Base-by-base conservation (phyloP, 2,888 invertebrate genomes). In the Chamaedrilus cognettii region DNA sequence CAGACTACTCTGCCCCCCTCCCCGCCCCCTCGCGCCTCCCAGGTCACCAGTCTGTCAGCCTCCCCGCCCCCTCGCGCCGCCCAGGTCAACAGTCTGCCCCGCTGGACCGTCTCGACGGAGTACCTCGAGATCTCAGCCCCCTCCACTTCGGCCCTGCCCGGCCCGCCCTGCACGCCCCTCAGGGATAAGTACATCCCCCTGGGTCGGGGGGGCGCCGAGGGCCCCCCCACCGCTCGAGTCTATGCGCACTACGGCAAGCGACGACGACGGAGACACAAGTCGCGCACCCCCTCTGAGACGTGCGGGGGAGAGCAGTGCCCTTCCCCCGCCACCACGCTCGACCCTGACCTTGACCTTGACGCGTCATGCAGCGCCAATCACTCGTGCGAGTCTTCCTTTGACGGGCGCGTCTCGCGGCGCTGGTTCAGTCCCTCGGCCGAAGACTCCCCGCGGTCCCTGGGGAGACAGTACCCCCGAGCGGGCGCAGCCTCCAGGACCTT, bases 241-340 rank as follows among this genome's bases (percentile, higher is more conserved):
- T 52, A 19, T 26, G 15, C 55, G 11, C 55, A 23, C 11, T 52
- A 52, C 55, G 55, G 55, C 11, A 52, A 52, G 55, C 55, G 55
- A 7, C 55, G 55, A 19, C 55, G 55, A 26, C 19, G 55, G 26
- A 52, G 26, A 26, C 11, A 26, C 19, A 52, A 26, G 5, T 19
- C 11, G 11, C 11, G 11, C 11, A 42, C 42, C 11, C 42, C 42
- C 11, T 19, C 42, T 19, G 19, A 19, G 42, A 15, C 42, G 11
- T n/a, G n/a, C n/a, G 11, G 19, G 11, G 11, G 11, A 11, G 42
- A 42, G 11, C 42, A 42, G 42, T 19, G 19, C 42, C 42, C 42
- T 11, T 11, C 11, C 11, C 11, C 11, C 42, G 11, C 19, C 11
- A 42, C 42, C 11, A 42, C 11, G 19, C 11, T 15, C 11, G 11